Base-by-base conservation (phyloP, 2,797 vertebrate genomes). In the Diplodus puntazzo region DNA sequence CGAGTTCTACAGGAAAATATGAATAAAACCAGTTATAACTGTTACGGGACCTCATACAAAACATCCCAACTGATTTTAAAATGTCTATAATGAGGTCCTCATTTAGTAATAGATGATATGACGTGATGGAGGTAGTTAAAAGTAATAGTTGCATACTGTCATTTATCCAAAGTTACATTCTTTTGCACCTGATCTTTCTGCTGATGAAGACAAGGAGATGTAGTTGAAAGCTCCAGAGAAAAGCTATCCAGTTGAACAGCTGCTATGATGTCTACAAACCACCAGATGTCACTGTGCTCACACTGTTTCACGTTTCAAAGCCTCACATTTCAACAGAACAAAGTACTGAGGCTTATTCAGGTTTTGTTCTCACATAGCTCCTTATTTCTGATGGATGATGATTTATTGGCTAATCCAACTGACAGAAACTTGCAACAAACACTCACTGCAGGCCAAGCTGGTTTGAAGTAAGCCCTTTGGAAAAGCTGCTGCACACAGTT, bases 251-350 rank as follows among this genome's bases (percentile, higher is more conserved):
- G 18, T 27, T 30, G 1, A 70, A 20, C 23, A 70, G 45, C 5
- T 62, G 63, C 42, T n/a, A n/a, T 50, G 3, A 9, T 16, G 18
- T n/a, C 25, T 52, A 45, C 14, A 30, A 18, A 46, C 65, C 63
- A 79, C 18, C 18, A 79, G 69, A 27, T 59, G 69, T 49, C 61
- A 30, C 62, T 77, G 69, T 70, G 34, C 11, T 67, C 58, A 39
- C 11, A 25, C 13, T 45, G 27, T 74, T 62, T 10, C n/a, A 21
- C 3, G 13, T n/a, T 20, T 11, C 10, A n/a, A 10, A 55, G 13
- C n/a, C 25, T 21, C 21, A 23, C 2, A 11, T 4, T 1, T 23
- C 18, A 45, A 43, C 18, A 67, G 5, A 61, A 11, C 13, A 9
- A 11, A 8, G 13, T 21, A n/a, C 18, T 42, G 5, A 50, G 57